These are phyloP conservation scores for Luidia sarsii DNA, from an alignment of 53 echinoderm and acorn worm species.

Conservation along the genomic window DNA sequence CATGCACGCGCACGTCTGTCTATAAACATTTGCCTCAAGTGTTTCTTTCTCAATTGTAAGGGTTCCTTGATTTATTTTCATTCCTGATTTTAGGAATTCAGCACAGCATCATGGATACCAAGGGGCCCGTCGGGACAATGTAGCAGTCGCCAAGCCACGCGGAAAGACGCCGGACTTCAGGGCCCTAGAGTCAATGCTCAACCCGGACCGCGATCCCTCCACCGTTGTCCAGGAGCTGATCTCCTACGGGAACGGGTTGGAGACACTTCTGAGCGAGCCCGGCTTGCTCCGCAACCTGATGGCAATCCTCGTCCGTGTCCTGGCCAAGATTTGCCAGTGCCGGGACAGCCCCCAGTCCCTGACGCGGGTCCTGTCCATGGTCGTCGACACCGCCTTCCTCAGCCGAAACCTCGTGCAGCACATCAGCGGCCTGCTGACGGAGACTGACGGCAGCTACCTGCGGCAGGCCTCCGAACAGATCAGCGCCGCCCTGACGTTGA, in stretches of 20 bases:
- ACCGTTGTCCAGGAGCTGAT: constrained; percentile 63
- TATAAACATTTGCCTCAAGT: no score
- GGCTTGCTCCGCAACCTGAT: constrained; percentile 77
- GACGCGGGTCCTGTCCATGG: constrained; percentile 47
- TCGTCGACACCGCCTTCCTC: constrained; percentile 64
- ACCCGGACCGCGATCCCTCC: constrained; percentile 42
- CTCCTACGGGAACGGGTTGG: constrained; percentile 65
- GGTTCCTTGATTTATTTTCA: no score
- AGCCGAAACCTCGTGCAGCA: constrained; percentile 61
- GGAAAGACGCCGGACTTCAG: no score
- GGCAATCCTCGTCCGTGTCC: constrained; percentile 61
- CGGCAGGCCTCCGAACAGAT: constrained; percentile 49
- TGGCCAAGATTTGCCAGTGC: constrained; percentile 65
- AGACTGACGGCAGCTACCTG: constrained; percentile 20
- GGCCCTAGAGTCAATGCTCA: constrained; percentile 60
- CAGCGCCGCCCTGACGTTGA: constrained; percentile 53
- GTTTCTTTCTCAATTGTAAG: no score
- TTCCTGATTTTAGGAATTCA: no score
- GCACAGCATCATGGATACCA: no score
- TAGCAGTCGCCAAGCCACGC: no score
- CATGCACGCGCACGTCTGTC: no score
- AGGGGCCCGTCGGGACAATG: no score
- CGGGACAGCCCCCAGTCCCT: constrained; percentile 53
- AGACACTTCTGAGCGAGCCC: constrained; percentile 57
- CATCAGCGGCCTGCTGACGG: constrained; percentile 59